These are phyloP conservation scores for Margaritifera margaritifera DNA, from an alignment of 2,888 invertebrate species.

Conservation along the genomic window DNA sequence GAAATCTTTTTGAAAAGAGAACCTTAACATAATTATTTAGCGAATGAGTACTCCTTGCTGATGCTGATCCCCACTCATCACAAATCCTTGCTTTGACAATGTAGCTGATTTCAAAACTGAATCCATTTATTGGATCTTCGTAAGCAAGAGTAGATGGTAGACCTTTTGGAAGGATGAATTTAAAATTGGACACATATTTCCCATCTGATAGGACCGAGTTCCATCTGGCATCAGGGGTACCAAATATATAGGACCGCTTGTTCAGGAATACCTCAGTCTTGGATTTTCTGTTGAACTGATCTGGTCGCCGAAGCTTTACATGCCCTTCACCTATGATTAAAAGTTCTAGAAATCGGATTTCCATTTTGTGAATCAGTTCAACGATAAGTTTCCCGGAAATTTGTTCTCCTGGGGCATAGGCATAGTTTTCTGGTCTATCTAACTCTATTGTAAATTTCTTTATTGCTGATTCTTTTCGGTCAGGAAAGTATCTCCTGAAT, in stretches of 20 bases:
- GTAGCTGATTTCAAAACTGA: conserved; percentile 58
- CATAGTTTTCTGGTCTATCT: conserved; percentile 44
- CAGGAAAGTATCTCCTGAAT: conserved; percentile 28
- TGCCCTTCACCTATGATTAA: conserved; percentile 58
- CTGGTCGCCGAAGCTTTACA: conserved; percentile 39
- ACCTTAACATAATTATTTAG: conserved; percentile 50
- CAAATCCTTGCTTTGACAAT: conserved; percentile 60
- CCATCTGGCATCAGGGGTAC: conserved; percentile 52
- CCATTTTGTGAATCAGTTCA: conserved; percentile 51
- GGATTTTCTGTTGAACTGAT: conserved; percentile 40
- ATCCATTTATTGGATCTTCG: conserved; percentile 49
- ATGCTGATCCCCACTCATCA: conserved; percentile 51
- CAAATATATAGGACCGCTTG: conserved; percentile 61
- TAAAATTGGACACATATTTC: conserved; percentile 63
- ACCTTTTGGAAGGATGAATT: conserved; percentile 54
- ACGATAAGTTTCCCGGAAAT: conserved; percentile 61
- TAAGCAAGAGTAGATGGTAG: conserved; percentile 57
- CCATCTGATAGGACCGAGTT: conserved; percentile 60
- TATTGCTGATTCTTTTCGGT: conserved; percentile 48
- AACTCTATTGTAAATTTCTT: conserved; percentile 62
- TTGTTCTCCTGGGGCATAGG: conserved; percentile 61
- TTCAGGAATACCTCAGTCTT: conserved; percentile 56
- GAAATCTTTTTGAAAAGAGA: conserved; percentile 48
- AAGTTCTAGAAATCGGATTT: conserved; percentile 64
- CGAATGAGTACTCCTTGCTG: conserved; percentile 41